Base-by-base conservation (phyloP, 2,888 invertebrate genomes). In the Lysandra bellargus region DNA sequence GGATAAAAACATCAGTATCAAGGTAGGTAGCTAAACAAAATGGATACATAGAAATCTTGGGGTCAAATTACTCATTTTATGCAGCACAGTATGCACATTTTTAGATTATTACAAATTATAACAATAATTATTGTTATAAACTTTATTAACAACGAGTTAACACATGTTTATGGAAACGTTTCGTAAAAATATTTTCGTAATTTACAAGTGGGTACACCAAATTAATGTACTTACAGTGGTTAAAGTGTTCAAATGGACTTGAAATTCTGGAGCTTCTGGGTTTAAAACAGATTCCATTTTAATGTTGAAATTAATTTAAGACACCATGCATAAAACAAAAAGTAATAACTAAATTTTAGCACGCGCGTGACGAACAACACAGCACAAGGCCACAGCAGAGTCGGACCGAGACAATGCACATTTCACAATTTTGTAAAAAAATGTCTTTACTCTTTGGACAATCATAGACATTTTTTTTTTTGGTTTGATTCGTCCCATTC, bases 201-300 rank as follows among this genome's bases (percentile, higher is more conserved):
- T 30, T 14, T 14, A 69, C 69, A 78, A 78, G 84, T 84, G 83
- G 33, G 69, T 37, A 69, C 14, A 86, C 75, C 37, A 40, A 64
- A 33, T 17, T 57, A 57, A 14, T 78, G 37, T 73, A 79, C 78
- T 74, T 83, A 92, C 92, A 90, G 91, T 86, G 79, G 92, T 88
- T 12, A 88, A 86, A 81, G 88, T 85, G 82, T 86, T 87, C 77
- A 92, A 84, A 82, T 89, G 85, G 73, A 92, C 91, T 82, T 88
- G 87, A 84, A 93, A 93, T 82, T 93, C 93, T 60, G 92, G 92
- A 79, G 92, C 92, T 82, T 92, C 92, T 1, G 93, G 93, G 85
- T 93, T 92, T 80, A 93, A 85, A 81, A 84, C 85, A 60, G 90
- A 92, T 86, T 89, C 88, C 92, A 93, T 92, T 84, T 86, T 89